phyloP scores from a whole-genome alignment of 2,888 invertebrate genomes.

The Zaprionus obscuricornis region DNA sequence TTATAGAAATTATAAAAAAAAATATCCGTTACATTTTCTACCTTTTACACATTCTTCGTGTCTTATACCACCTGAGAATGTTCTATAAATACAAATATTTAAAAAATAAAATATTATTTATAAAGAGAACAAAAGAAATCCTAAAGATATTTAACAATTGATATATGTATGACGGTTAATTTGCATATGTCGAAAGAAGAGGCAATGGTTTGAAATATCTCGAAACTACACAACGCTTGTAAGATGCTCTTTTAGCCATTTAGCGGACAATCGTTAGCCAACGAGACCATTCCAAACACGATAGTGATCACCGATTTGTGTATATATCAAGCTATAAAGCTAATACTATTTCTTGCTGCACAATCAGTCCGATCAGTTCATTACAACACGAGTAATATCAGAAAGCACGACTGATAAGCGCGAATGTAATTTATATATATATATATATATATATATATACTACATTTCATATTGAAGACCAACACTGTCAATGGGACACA shows the following conservation, averaged over 20 bases:
- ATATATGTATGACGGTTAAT: slow-evolving; percentile 40
- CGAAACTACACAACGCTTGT: slow-evolving; percentile 81
- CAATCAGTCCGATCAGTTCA: slow-evolving; percentile 24
- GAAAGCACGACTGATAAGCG: too few relatives aligned
- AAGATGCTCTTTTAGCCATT: slow-evolving; percentile 53
- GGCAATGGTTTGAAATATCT: slow-evolving; percentile 83
- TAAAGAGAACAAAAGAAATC: slow-evolving; percentile 11
- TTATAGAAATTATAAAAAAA: too few relatives aligned
- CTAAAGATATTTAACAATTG: not conserved
- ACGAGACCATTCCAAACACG: slow-evolving; percentile 84
- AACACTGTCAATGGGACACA: too few relatives aligned
- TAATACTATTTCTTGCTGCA: slow-evolving; percentile 6
- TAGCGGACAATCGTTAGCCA: slow-evolving; percentile 79
- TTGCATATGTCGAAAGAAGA: slow-evolving; percentile 80
- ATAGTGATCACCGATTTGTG: slow-evolving; percentile 74
- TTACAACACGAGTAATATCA: too few relatives aligned
- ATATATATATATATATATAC: too few relatives aligned
- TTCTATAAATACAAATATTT: too few relatives aligned
- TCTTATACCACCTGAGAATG: too few relatives aligned
- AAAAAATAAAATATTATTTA: not conserved
- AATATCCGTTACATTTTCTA: too few relatives aligned
- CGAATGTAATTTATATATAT: too few relatives aligned
- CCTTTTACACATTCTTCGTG: too few relatives aligned
- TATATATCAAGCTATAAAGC: slow-evolving; percentile 58
- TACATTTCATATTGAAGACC: too few relatives aligned